Conservation (phyloP, 2,888 invertebrate genomes). For the Acleris emargana region DNA sequence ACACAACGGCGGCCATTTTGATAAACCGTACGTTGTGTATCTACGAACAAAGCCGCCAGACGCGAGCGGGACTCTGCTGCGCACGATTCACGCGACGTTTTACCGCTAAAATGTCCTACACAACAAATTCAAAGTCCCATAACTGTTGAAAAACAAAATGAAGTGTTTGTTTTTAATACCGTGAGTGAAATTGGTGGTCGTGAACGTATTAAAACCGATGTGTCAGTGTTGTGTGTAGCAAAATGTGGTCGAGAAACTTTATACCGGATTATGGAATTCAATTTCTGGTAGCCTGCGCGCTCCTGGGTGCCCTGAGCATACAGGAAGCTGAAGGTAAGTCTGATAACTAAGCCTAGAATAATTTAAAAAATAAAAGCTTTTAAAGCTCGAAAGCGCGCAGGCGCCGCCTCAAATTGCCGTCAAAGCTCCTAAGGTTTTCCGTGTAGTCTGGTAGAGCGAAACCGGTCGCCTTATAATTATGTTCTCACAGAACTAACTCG, state of each 20-base stretch:
- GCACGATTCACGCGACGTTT: slow-evolving; percentile 75
- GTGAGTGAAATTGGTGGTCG: slow-evolving; percentile 79
- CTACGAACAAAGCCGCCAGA: slow-evolving; percentile 84
- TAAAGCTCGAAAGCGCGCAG: slow-evolving; percentile 68
- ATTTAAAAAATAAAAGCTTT: slow-evolving; percentile 67
- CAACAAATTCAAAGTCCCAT: slow-evolving; percentile 66
- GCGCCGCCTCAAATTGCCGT: slow-evolving; percentile 61
- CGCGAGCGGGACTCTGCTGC: slow-evolving; percentile 83
- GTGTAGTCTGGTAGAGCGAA: slow-evolving; percentile 49
- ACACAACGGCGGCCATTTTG: slow-evolving; percentile 78
- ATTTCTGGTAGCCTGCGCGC: slow-evolving; percentile 76
- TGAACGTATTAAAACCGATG: slow-evolving; percentile 81
- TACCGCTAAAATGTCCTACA: slow-evolving; percentile 81
- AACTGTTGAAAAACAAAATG: slow-evolving; percentile 81
- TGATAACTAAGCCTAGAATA: slow-evolving; percentile 49
- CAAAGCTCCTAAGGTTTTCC: slow-evolving; percentile 59
- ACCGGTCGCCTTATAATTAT: slow-evolving; percentile 67
- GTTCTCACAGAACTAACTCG: slow-evolving; percentile 80
- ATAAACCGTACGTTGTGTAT: slow-evolving; percentile 81
- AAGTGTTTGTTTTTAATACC: slow-evolving; percentile 82
- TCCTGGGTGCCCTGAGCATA: slow-evolving; percentile 76
- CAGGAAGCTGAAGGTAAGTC: slow-evolving; percentile 85
- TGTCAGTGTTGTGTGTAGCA: slow-evolving; percentile 84
- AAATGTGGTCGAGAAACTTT: slow-evolving; percentile 88
- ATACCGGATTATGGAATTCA: slow-evolving; percentile 87